phyloP scores from a whole-genome alignment of 1,140 invertebrate genomes.

The Diorhabda carinulata region DNA sequence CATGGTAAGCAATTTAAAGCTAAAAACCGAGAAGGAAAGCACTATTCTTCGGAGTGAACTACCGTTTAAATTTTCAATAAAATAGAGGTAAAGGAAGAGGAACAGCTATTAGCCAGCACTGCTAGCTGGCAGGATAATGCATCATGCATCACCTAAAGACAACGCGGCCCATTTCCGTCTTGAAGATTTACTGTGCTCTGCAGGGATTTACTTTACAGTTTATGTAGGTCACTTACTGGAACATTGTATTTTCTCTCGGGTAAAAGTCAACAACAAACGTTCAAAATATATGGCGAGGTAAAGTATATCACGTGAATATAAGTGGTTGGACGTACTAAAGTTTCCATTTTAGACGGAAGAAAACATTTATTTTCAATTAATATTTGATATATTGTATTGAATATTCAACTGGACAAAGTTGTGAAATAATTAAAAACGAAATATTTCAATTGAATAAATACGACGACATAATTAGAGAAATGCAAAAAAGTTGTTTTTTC shows the following conservation, averaged over 20 bases:
- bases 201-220: background rate
- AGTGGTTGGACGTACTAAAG: too few species aligned
- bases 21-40: background rate
- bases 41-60: background rate
- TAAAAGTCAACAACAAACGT: background rate
- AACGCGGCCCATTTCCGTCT: background rate
- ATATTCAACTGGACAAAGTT: too few species aligned
- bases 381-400: too few species aligned
- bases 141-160: constrained; percentile 9
- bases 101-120: background rate
- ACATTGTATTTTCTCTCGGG: background rate
- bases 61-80: constrained; percentile 17
- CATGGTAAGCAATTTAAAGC: background rate
- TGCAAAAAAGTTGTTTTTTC: too few species aligned
- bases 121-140: constrained; percentile 10
- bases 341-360: too few species aligned
- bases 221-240: background rate
- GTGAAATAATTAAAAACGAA: too few species aligned
- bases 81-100: constrained; percentile 3
- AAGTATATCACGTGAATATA: too few species aligned
- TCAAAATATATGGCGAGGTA: too few species aligned
- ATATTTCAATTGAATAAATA: too few species aligned
- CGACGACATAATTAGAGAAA: too few species aligned
- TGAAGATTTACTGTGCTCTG: background rate
- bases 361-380: too few species aligned